phyloP scores from a whole-genome alignment of 2,113 vertebrate species.

The Tragelaphus strepsiceros region DNA sequence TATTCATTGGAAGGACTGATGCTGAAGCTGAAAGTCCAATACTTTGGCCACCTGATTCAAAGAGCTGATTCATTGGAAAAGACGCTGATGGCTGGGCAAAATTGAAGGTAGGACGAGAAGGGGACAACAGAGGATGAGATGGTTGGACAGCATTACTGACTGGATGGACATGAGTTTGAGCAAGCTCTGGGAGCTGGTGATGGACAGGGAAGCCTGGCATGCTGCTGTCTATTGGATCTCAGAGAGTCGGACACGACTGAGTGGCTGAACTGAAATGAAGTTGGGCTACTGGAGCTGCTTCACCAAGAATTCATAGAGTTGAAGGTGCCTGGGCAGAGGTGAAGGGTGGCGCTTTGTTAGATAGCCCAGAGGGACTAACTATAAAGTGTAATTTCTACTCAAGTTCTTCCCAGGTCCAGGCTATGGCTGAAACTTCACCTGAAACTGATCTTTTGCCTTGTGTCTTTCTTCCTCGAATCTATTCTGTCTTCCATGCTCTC shows the following conservation, averaged over 20 bases:
- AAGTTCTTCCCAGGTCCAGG: background rate
- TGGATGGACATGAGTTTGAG: background rate
- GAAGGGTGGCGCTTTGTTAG: background rate
- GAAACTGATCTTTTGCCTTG: background rate
- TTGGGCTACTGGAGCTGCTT: background rate
- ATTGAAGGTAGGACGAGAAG: background rate
- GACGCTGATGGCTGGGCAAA: background rate
- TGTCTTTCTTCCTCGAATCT: background rate
- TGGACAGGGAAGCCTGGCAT: background rate
- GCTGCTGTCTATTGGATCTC: rapidly evolving
- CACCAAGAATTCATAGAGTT: background rate
- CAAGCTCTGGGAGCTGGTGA: background rate
- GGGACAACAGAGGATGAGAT: background rate
- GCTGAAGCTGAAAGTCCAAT: background rate
- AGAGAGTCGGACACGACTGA: background rate
- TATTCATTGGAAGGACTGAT: background rate
- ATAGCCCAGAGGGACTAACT: background rate
- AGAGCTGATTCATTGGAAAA: background rate
- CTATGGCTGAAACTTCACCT: background rate
- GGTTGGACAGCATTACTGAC: background rate
- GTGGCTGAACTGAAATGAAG: background rate
- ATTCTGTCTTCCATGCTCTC: background rate
- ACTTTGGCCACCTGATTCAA: background rate
- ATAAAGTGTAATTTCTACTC: background rate
- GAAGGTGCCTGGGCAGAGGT: rapidly evolving